Evolutionary conservation across 2,888 invertebrate genomes (phyloP), one percentile per base, ranked within the genome.

Genomic region (Amiota mariae): DNA sequence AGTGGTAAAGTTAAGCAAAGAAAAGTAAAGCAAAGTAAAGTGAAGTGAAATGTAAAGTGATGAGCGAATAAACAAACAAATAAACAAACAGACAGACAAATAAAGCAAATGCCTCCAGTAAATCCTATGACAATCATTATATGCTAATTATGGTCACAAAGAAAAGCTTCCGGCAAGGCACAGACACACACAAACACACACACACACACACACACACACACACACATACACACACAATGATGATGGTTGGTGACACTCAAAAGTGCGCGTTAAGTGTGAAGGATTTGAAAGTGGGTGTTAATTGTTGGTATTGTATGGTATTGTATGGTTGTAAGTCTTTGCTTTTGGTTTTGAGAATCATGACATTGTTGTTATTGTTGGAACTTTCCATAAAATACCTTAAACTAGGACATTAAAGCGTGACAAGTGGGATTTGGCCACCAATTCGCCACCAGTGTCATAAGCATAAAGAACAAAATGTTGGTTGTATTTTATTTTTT

Each of bases 361-460:
- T 36, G 36, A 36, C 36, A 36, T 36, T 2, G 4, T 74, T 76
- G 74, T 76, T 74, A 64, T 66, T 13, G 70, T 70, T 49, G 2
- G 56, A 48, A 47, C 49, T 61, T 64, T 24, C 80, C 85, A 85
- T 82, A 83, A 83, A 84, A 78, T 75, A 81, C 79, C 83, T 20
- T 68, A 68, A 71, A 74, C 75, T 77, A 79, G 73, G 77, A 73
- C 75, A 83, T 83, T 83, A 83, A 83, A 83, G 80, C 63, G 78
- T 75, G 78, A 72, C 75, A 74, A 51, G 63, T 67, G 68, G 75
- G 70, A 67, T 72, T 79, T 74, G 73, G 74, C 75, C 74, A 49
- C n/a, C 18, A 18, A n/a, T 36, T 36, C 36, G 36, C 36, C 36
- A 36, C 3, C 36, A 36, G 36, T 54, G 54, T 54, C 12, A n/a